A percentile compares a stretch with the other conserved stretches of the same genome.
phyloP scores from a whole-genome alignment of 2,113 vertebrate genomes.

The Scalopus aquaticus region DNA sequence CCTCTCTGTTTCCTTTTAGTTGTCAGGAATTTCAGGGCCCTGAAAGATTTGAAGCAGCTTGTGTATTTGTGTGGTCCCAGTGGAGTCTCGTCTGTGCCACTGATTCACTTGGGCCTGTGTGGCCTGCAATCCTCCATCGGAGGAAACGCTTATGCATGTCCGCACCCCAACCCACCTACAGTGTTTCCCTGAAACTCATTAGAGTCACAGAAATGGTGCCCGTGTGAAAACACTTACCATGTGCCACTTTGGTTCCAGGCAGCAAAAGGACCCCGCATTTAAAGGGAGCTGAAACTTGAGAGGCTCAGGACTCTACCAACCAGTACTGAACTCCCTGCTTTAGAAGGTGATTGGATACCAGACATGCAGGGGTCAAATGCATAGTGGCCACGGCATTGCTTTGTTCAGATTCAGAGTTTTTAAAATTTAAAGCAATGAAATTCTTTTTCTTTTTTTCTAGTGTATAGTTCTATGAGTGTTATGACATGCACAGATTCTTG shows the following conservation, averaged over 20 bases:
- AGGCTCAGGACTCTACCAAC: not conserved
- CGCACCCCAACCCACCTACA: slow-evolving; percentile 30
- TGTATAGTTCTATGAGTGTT: not conserved
- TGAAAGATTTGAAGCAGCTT: slow-evolving; percentile 44
- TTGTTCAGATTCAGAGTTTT: not conserved
- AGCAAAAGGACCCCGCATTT: not conserved
- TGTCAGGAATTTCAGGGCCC: not conserved
- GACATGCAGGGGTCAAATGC: not conserved
- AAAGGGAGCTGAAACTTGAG: not conserved
- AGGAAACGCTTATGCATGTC: not conserved
- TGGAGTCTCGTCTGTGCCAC: not conserved
- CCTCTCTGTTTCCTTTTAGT: slow-evolving; percentile 47
- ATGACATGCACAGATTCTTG: not conserved
- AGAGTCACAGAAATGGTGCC: not conserved
- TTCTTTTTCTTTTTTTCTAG: not conserved
- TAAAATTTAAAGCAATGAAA: not conserved
- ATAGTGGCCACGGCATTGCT: not conserved
- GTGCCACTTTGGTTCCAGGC: not conserved
- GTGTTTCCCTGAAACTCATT: slow-evolving; percentile 48
- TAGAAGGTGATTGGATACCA: not conserved
- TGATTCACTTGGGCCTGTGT: slow-evolving; percentile 28
- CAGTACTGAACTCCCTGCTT: not conserved
- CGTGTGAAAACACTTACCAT: slow-evolving; percentile 52
- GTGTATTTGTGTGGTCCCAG: slow-evolving; percentile 67
- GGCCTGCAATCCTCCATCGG: not conserved